Evolutionary conservation across 2,113 vertebrate species (phyloP).

Genomic region (Fulica atra): DNA sequence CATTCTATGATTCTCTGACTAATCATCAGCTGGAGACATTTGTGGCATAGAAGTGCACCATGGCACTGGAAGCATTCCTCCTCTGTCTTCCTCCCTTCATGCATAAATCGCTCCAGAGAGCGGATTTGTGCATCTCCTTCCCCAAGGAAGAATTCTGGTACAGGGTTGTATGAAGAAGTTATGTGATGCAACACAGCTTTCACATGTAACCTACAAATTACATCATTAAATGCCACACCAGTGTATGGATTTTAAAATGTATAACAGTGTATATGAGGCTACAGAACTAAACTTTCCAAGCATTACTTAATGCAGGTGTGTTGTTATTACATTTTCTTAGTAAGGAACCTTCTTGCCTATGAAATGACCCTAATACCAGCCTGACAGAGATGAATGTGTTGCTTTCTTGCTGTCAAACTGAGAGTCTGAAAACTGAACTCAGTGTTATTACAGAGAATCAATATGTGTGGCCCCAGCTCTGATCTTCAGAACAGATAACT

Average conservation of each 20-base stretch:
- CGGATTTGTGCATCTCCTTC: neutral
- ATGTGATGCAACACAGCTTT: neutral
- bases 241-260: neutral
- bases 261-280: neutral
- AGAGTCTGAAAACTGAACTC: slow-evolving; percentile 28
- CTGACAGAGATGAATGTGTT: slow-evolving; percentile 61
- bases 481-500: slow-evolving; percentile 73
- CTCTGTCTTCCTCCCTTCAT: neutral
- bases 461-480: slow-evolving; percentile 45
- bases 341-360: neutral
- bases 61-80: neutral
- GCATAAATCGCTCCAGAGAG: neutral
- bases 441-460: slow-evolving; percentile 73
- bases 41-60: neutral
- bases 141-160: neutral
- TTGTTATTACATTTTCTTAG: neutral
- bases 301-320: neutral
- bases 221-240: neutral
- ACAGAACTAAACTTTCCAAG: neutral
- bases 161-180: neutral
- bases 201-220: neutral
- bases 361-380: neutral
- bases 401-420: slow-evolving; percentile 54
- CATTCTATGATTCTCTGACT: too few relatives aligned
- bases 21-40: neutral